Evolutionary conservation across 2,888 invertebrate genomes (phyloP).

Genomic region (Hirtodrosophila histrioides): DNA sequence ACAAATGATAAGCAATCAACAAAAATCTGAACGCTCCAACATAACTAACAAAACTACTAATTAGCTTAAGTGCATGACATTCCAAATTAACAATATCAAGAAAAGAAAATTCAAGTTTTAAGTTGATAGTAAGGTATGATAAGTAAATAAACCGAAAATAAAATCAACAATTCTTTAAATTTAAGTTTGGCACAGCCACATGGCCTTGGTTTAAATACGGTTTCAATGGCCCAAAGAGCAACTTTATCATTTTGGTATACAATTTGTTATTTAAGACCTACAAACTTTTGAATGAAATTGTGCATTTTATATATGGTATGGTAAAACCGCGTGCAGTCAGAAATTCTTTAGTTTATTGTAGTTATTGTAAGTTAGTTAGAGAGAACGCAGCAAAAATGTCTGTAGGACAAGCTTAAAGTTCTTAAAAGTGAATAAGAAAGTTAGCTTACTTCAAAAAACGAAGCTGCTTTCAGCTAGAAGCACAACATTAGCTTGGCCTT

Average conservation of each 20-base stretch:
- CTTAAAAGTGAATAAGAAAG: conserved; percentile 61
- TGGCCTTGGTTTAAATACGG: conserved; percentile 54
- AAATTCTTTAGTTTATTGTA: conserved; percentile 58
- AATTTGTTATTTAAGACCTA: conserved; percentile 54
- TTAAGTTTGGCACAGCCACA: conserved; percentile 19
- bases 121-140: conserved; percentile 5
- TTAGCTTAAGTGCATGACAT: conserved; percentile 65
- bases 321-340: conserved; percentile 76
- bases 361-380: conserved; percentile 53
- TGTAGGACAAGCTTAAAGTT: conserved; percentile 73
- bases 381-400: conserved; percentile 70
- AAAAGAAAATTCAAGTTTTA: conserved; percentile 17
- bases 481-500: conserved; percentile 49
- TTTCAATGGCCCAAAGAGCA: conserved; percentile 80
- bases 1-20: conserved; percentile 31
- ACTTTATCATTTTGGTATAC: conserved; percentile 58
- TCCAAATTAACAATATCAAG: conserved; percentile 59
- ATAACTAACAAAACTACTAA: conserved; percentile 51
- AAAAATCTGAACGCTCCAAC: conserved; percentile 37
- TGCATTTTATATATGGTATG: conserved; percentile 68
- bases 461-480: conserved; percentile 64
- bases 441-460: conserved; percentile 66
- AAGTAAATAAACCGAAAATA: conserved; percentile 10
- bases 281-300: conserved; percentile 68
- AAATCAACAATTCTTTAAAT: background rate